Conservation (phyloP, 2,888 invertebrate genomes). For the Archips crataeganus region DNA sequence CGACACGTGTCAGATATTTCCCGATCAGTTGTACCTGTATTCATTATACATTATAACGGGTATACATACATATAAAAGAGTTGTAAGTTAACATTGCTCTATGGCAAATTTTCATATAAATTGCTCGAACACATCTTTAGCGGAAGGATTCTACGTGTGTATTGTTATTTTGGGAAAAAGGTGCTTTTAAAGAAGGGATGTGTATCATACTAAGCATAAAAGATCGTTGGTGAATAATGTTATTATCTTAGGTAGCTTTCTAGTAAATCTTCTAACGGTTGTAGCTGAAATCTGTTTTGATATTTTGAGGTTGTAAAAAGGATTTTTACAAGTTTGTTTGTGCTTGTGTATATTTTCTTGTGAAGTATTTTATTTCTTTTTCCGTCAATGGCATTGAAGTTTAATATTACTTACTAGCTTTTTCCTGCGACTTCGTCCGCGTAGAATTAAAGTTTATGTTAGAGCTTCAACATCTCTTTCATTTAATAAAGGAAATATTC, state of each 20-base stretch:
- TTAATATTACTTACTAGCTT: too few relatives aligned
- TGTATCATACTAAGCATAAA: neutral
- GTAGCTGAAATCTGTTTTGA: too few relatives aligned
- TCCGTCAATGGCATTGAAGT: too few relatives aligned
- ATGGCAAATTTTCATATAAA: conserved; percentile 8
- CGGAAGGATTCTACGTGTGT: conserved; percentile 4
- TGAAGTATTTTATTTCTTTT: too few relatives aligned
- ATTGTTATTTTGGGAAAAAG: conserved; percentile 9
- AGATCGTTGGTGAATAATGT: neutral
- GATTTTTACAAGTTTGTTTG: too few relatives aligned
- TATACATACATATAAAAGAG: neutral
- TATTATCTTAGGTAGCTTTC: conserved; percentile 1
- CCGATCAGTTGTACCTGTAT: neutral
- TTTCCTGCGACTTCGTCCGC: too few relatives aligned
- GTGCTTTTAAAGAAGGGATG: neutral
- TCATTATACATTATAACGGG: too few relatives aligned
- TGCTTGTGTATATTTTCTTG: too few relatives aligned
- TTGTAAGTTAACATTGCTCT: neutral
- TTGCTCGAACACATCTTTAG: neutral
- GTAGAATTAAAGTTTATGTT: too few relatives aligned
- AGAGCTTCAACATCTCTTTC: too few relatives aligned
- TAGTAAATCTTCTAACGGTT: neutral
- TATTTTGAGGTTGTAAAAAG: neutral
- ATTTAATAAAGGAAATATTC: too few relatives aligned
- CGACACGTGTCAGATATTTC: neutral